phyloP scores from a whole-genome alignment of 2,797 vertebrate species.

The Falco naumanni region DNA sequence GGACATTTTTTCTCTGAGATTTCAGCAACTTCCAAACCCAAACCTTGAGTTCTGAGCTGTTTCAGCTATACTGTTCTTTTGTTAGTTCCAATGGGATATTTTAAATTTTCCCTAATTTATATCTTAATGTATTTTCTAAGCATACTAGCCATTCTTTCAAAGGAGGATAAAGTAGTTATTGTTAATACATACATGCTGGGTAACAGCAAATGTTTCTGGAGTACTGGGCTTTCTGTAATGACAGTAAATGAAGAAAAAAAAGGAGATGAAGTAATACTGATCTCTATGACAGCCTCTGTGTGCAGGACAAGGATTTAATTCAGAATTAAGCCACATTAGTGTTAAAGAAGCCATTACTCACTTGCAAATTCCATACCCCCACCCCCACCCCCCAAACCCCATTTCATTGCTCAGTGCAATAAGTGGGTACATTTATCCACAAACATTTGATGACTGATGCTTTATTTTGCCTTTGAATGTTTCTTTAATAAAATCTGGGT shows the following conservation, averaged over 20 bases:
- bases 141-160: slow-evolving; percentile 37
- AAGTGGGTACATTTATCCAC: slow-evolving; percentile 66
- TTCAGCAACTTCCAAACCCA: background rate
- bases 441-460: slow-evolving; percentile 71
- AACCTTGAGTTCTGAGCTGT: background rate
- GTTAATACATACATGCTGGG: slow-evolving; percentile 54
- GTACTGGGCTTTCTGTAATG: slow-evolving; percentile 61
- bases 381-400: background rate
- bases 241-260: slow-evolving; percentile 62
- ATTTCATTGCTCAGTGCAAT: slow-evolving; percentile 37
- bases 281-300: slow-evolving; percentile 68
- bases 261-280: slow-evolving; percentile 69
- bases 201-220: slow-evolving; percentile 64
- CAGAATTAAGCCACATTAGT: slow-evolving; percentile 68
- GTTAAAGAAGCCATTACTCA: slow-evolving; percentile 68
- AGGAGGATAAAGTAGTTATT: slow-evolving; percentile 67
- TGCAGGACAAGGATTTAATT: slow-evolving; percentile 71
- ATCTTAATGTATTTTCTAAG: slow-evolving; percentile 38
- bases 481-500: slow-evolving; percentile 60
- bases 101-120: slow-evolving; percentile 26
- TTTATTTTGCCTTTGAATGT: slow-evolving; percentile 70
- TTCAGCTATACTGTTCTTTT: background rate
- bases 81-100: background rate
- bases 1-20: background rate
- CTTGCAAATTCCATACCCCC: slow-evolving; percentile 29